A percentile compares a stretch with the other conserved stretches of the same genome.
Evolutionary conservation across 2,888 invertebrate genomes (phyloP).

Genomic region (Limnephilus lunatus): DNA sequence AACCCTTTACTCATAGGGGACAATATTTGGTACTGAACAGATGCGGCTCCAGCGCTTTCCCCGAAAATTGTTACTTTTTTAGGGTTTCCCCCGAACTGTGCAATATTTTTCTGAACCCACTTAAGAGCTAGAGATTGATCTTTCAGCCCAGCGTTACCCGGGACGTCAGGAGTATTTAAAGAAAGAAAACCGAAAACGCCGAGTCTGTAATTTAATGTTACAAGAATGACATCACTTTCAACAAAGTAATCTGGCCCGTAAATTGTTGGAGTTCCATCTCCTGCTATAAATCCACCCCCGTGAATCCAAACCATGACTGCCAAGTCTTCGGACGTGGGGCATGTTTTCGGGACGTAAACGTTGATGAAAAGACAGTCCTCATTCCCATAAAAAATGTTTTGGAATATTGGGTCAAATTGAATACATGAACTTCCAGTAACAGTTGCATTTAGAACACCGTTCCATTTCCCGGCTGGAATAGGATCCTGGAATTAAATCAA

Average conservation of each 20-base stretch:
- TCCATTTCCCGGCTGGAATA: background rate
- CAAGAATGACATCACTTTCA: constrained; percentile 54
- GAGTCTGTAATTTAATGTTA: constrained; percentile 60
- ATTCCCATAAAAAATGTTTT: background rate
- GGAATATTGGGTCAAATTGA: background rate
- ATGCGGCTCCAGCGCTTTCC: constrained; percentile 59
- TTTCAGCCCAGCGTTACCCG: constrained; percentile 62
- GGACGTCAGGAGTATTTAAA: constrained; percentile 57
- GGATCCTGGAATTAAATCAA: background rate
- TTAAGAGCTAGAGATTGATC: constrained; percentile 59
- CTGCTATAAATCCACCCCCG: constrained; percentile 58
- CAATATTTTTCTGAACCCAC: constrained; percentile 58
- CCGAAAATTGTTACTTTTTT: constrained; percentile 58
- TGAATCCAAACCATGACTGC: constrained; percentile 64
- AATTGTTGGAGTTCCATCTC: constrained; percentile 42
- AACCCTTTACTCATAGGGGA: constrained; percentile 56
- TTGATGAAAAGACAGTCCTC: background rate
- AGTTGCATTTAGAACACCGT: background rate
- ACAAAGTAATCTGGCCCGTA: constrained; percentile 60
- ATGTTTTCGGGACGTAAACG: background rate
- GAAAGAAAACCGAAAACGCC: constrained; percentile 59
- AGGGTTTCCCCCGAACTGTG: constrained; percentile 52
- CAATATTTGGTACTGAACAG: constrained; percentile 49
- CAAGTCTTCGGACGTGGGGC: background rate
- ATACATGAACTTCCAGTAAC: background rate